Base-by-base conservation (phyloP, 2,113 vertebrate species). In the Campylomormyrus numenius region DNA sequence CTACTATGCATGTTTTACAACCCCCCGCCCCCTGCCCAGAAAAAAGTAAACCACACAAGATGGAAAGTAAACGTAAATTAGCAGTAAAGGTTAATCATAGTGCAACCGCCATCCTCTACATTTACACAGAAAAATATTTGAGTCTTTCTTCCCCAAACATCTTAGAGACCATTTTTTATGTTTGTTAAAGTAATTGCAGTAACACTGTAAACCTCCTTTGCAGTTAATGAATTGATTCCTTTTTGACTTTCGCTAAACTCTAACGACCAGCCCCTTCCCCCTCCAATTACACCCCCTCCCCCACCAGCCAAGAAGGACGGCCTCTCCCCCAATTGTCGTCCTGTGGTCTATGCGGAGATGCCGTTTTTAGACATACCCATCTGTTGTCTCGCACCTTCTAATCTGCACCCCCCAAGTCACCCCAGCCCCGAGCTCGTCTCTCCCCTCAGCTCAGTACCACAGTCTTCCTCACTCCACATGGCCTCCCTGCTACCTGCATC, bases 351-450 rank as follows among this genome's bases (percentile, higher is more conserved):
- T 93, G 91, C 88, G 49, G 77, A 46, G 89, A 21, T 50, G 93
- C 93, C 92, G 94, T 94, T 87, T 95, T 95, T 95, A 95, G 94
- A 95, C 94, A 91, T 93, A 93, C 92, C 95, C 95, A 96, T 96
- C 96, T 96, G 95, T 94, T 95, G 95, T 96, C 95, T 96, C 94
- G 90, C 96, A 96, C 95, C 94, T 96, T 94, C 92, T 95, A 95
- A 96, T 96, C 95, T 95, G 27, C 92, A 91, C 91, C 31, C 52
- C 35, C 31, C 56, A 45, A 35, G 42, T 15, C n/a, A 88, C 45
- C 42, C 58, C 42, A 19, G 13, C 58, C 42, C 58, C 3, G 1
- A 8, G 9, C 35, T 17, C 0, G 50, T 24, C 11, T 17, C 85
- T 48, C 50, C 31, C 85, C n/a, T n/a, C 24, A 39, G 15, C 10